Conservation (phyloP, 2,888 invertebrate genomes). For the Helleia helle region DNA sequence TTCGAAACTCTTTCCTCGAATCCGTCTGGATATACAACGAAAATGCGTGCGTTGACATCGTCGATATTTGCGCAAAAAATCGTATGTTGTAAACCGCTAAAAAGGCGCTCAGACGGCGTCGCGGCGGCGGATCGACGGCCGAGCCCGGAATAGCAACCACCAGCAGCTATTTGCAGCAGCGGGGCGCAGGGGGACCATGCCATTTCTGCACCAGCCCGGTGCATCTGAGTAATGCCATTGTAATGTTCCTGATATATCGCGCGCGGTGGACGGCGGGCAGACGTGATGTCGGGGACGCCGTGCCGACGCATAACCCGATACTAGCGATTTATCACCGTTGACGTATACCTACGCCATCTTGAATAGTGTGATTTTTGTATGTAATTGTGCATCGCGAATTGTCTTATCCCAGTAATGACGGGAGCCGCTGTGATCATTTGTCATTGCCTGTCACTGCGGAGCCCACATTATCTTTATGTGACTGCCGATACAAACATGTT, state of each 20-base stretch:
- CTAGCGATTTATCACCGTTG: neutral
- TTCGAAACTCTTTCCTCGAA: too few species aligned
- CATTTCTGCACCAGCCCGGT: constrained; percentile 72
- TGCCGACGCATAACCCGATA: constrained; percentile 9
- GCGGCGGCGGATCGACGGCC: constrained; percentile 72
- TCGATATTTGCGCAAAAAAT: constrained; percentile 59
- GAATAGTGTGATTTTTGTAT: constrained; percentile 8
- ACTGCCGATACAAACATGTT: too few species aligned
- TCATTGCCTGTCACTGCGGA: constrained; percentile 63
- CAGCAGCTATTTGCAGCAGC: constrained; percentile 61
- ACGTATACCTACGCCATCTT: constrained; percentile 11
- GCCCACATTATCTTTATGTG: too few species aligned
- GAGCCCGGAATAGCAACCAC: constrained; percentile 68
- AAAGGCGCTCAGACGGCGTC: constrained; percentile 73
- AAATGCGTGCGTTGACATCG: constrained; percentile 48
- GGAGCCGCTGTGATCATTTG: constrained; percentile 60
- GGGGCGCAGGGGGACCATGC: constrained; percentile 59
- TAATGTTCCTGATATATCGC: constrained; percentile 69
- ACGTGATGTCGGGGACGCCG: constrained; percentile 52
- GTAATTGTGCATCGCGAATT: constrained; percentile 26
- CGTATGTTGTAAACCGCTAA: constrained; percentile 62
- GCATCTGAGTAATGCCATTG: constrained; percentile 73
- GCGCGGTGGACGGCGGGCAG: constrained; percentile 47
- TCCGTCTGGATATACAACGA: constrained; percentile 21
- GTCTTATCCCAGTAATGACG: constrained; percentile 44